These are phyloP conservation scores for Lasioglossum leucozonium DNA, from an alignment of 2,888 invertebrate genomes.

Conservation along the genomic window DNA sequence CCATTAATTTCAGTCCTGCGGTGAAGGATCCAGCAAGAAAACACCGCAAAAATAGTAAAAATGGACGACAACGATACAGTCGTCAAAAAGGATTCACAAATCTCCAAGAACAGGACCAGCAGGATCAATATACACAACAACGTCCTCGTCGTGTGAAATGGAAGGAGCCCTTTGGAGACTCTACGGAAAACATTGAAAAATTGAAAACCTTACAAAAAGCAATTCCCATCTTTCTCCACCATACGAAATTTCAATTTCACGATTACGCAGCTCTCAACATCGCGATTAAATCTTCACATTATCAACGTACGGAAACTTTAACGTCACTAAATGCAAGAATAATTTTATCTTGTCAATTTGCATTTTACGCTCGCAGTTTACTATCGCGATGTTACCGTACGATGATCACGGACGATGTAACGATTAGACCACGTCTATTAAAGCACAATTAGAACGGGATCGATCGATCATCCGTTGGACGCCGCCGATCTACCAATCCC, in stretches of 20 bases:
- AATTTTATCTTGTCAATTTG: background rate
- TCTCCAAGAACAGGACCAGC: constrained; percentile 71
- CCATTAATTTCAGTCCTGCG: constrained; percentile 74
- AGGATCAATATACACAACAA: constrained; percentile 68
- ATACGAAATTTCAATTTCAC: constrained; percentile 22
- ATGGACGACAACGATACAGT: constrained; percentile 69
- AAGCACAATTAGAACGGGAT: background rate
- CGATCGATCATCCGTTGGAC: background rate
- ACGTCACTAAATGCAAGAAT: background rate
- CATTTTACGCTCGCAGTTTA: background rate
- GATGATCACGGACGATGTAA: background rate
- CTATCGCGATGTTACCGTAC: background rate
- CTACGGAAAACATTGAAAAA: constrained; percentile 41
- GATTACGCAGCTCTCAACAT: background rate
- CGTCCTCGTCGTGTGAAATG: constrained; percentile 72
- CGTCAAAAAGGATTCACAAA: constrained; percentile 72
- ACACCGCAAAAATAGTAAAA: constrained; percentile 69
- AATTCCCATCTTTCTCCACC: no score
- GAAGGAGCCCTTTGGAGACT: constrained; percentile 63
- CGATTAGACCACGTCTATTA: background rate
- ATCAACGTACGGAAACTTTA: no score
- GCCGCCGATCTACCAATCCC: background rate
- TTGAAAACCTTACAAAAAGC: no score
- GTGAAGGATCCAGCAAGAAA: constrained; percentile 78
- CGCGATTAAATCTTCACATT: background rate